Conservation (phyloP, 1,140 invertebrate species). For the Drosophila trapezifrons region DNA sequence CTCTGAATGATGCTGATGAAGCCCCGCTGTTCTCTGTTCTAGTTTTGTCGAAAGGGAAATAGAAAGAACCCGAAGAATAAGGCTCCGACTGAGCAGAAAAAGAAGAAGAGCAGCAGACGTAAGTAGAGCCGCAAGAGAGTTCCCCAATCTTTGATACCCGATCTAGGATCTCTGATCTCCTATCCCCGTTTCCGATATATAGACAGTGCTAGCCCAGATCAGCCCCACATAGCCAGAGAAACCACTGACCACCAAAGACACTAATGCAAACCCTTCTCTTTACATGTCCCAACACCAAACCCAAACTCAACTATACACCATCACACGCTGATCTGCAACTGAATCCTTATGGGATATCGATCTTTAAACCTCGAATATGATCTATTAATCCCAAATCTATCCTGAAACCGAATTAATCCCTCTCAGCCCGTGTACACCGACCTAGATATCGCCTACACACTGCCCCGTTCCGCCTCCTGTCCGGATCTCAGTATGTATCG, state of each 20-base stretch:
- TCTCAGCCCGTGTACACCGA: constrained; percentile 81
- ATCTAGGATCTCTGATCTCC: background rate
- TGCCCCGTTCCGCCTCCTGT: constrained; percentile 86
- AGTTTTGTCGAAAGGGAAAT: constrained; percentile 80
- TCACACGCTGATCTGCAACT: constrained; percentile 2
- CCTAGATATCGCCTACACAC: constrained; percentile 50
- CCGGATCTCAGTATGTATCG: constrained; percentile 86
- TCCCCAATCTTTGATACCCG: too few relatives aligned
- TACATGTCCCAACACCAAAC: constrained; percentile 60
- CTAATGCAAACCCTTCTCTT: constrained; percentile 48
- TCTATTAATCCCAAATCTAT: background rate
- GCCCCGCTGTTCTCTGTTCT: constrained; percentile 53
- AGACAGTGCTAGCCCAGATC: constrained; percentile 34
- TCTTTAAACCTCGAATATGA: background rate
- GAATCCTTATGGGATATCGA: background rate
- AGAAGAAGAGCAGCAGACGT: constrained; percentile 47
- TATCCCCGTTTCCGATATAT: background rate
- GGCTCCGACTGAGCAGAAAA: constrained; percentile 61
- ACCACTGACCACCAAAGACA: background rate
- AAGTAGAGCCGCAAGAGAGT: too few relatives aligned
- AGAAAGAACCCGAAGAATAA: constrained; percentile 68
- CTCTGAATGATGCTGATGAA: background rate
- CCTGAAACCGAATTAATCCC: constrained; percentile 18
- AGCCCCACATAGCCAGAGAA: background rate
- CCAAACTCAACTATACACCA: constrained; percentile 15